These are phyloP conservation scores for Batillaria attramentaria DNA, from an alignment of 1,140 invertebrate genomes.

Conservation along the genomic window DNA sequence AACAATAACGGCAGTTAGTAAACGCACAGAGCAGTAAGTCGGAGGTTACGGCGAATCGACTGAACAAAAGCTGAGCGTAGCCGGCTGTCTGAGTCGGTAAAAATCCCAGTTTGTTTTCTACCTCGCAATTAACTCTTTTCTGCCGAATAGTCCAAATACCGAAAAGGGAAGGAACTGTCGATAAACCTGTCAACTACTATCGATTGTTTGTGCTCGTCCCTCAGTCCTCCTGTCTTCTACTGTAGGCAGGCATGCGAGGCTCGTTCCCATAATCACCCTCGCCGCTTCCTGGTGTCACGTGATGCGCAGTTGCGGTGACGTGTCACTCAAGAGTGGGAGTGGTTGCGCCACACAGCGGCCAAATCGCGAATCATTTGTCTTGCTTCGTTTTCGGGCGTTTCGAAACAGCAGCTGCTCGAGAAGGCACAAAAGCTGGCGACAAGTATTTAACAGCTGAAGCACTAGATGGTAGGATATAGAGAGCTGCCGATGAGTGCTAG, in stretches of 20 bases:
- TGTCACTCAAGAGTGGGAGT: neutral
- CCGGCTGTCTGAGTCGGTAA: too few species aligned
- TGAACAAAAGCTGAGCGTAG: neutral
- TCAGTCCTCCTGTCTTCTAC: constrained; percentile 1
- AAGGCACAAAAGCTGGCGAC: too few species aligned
- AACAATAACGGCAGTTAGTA: too few species aligned
- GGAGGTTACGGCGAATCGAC: too few species aligned
- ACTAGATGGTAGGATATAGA: too few species aligned
- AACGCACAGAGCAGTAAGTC: too few species aligned
- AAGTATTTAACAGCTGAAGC: too few species aligned
- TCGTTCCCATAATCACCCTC: neutral
- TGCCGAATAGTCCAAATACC: neutral
- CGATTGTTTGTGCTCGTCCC: constrained; percentile 8
- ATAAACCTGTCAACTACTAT: neutral
- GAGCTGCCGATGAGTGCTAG: too few species aligned
- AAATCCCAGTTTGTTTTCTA: neutral
- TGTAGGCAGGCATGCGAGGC: neutral
- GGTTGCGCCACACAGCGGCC: neutral
- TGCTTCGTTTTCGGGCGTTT: constrained; percentile 1
- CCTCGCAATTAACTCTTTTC: constrained; percentile 6
- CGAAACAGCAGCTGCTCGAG: too few species aligned
- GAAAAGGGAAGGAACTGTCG: neutral
- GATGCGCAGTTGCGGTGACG: constrained; percentile 11
- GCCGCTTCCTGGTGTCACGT: neutral
- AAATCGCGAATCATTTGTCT: neutral